These are phyloP conservation scores for Chironomus tepperi DNA, from an alignment of 1,140 invertebrate genomes.

Conservation along the genomic window DNA sequence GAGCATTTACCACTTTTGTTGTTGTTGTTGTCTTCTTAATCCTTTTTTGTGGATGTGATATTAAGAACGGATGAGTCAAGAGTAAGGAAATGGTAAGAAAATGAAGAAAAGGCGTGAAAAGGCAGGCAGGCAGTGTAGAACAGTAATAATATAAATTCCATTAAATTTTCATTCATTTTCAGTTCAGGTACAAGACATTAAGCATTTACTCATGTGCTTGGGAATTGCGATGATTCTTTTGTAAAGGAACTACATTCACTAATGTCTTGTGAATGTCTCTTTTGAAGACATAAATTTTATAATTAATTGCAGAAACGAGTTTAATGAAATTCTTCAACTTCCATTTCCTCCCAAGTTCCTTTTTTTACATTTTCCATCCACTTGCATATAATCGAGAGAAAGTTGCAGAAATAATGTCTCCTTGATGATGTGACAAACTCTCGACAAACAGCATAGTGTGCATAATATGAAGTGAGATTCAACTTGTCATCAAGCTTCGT, in stretches of 20 bases:
- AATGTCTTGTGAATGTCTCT: background rate
- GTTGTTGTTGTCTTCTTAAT: background rate
- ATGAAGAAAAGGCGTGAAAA: background rate
- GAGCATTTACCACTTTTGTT: too few species aligned
- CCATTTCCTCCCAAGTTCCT: too few species aligned
- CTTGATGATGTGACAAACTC: background rate
- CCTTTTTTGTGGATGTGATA: background rate
- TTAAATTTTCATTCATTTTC: background rate
- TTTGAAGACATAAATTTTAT: background rate
- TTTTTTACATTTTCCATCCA: too few species aligned
- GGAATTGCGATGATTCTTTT: background rate
- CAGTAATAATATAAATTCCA: background rate
- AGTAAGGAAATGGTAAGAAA: too few species aligned
- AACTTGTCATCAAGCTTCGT: background rate
- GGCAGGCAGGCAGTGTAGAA: background rate
- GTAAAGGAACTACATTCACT: background rate
- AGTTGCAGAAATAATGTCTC: background rate
- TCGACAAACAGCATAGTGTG: background rate
- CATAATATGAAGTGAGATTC: background rate
- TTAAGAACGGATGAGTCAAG: too few species aligned
- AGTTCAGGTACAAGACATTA: slow-evolving; percentile 4
- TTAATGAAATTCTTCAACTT: background rate
- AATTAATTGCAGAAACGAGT: slow-evolving; percentile 13
- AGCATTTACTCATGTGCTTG: background rate
- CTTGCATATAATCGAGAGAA: too few species aligned